phyloP scores from a whole-genome alignment of 2,113 vertebrate genomes.

The Corythoichthys intestinalis region DNA sequence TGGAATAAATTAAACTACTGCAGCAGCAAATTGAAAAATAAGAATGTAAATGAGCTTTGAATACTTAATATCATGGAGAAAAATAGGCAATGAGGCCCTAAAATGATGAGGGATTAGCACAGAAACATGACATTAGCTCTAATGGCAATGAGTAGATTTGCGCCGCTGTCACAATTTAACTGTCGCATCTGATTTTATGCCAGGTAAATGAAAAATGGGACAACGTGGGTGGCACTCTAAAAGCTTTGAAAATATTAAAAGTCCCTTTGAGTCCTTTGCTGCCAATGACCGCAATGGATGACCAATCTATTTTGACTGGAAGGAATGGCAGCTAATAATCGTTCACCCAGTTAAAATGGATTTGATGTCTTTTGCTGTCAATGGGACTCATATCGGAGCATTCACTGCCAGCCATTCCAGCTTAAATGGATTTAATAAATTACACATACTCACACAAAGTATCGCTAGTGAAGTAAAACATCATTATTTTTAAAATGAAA shows the following conservation, averaged over 20 bases:
- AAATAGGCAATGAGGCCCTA: slow-evolving; percentile 86
- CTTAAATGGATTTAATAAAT: too few species aligned
- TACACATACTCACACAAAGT: too few species aligned
- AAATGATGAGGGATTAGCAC: slow-evolving; percentile 88
- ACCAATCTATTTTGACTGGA: too few species aligned
- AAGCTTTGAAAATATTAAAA: slow-evolving; percentile 10
- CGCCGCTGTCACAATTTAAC: slow-evolving; percentile 76
- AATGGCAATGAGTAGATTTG: slow-evolving; percentile 78
- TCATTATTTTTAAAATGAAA: too few species aligned
- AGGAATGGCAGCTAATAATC: too few species aligned
- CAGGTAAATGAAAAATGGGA: slow-evolving; percentile 76
- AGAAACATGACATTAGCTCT: slow-evolving; percentile 82
- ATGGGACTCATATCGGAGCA: too few species aligned
- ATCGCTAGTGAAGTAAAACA: too few species aligned
- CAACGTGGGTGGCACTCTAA: slow-evolving; percentile 66
- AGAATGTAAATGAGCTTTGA: slow-evolving; percentile 99
- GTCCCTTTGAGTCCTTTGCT: too few species aligned
- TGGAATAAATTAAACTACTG: slow-evolving; percentile 99
- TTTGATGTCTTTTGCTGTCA: too few species aligned
- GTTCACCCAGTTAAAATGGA: too few species aligned
- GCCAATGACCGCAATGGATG: too few species aligned
- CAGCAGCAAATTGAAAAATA: slow-evolving; percentile 99
- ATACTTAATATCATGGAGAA: slow-evolving; percentile 99
- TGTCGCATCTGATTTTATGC: slow-evolving; percentile 72
- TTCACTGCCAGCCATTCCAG: too few species aligned